Conservation (phyloP, 2,797 vertebrate species). For the Carduelis carduelis region DNA sequence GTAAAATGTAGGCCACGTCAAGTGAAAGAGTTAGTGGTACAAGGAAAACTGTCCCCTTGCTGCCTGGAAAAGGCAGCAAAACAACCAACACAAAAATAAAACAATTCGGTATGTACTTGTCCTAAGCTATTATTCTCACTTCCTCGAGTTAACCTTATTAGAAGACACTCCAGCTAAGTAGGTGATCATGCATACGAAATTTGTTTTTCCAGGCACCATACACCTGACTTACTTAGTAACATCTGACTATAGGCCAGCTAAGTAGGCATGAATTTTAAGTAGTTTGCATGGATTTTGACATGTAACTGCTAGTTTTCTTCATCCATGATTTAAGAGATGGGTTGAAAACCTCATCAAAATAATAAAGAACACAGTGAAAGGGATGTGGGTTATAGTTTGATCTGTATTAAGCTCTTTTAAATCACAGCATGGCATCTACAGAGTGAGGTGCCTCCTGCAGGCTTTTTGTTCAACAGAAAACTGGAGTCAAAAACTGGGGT, state of each 20-base stretch:
- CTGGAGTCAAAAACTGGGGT: background rate
- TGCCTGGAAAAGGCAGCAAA: background rate
- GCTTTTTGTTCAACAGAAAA: background rate
- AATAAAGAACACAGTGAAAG: background rate
- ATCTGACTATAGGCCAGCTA: conserved; percentile 24
- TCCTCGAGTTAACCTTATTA: conserved; percentile 23
- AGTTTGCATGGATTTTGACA: conserved; percentile 46
- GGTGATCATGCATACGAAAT: conserved; percentile 41
- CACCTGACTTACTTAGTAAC: conserved; percentile 37
- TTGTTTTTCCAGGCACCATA: background rate
- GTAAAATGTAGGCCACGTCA: background rate
- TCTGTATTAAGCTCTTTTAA: conserved; percentile 8
- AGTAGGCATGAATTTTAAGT: conserved; percentile 37
- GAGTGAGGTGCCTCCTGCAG: background rate
- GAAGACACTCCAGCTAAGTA: conserved; percentile 13
- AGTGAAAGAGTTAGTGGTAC: background rate
- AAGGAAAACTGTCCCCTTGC: background rate
- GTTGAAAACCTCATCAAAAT: conserved; percentile 21
- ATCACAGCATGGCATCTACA: background rate
- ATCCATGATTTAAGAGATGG: conserved; percentile 36
- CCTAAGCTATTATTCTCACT: conserved; percentile 25
- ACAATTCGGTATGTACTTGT: conserved; percentile 2
- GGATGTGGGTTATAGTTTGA: background rate
- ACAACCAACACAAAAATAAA: conserved; percentile 3
- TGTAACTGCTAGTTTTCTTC: conserved; percentile 38